A percentile compares a stretch with the other conserved stretches of the same genome.
Evolutionary conservation across 2,113 vertebrate species (phyloP).

Genomic region (Oncorhynchus kisutch): DNA sequence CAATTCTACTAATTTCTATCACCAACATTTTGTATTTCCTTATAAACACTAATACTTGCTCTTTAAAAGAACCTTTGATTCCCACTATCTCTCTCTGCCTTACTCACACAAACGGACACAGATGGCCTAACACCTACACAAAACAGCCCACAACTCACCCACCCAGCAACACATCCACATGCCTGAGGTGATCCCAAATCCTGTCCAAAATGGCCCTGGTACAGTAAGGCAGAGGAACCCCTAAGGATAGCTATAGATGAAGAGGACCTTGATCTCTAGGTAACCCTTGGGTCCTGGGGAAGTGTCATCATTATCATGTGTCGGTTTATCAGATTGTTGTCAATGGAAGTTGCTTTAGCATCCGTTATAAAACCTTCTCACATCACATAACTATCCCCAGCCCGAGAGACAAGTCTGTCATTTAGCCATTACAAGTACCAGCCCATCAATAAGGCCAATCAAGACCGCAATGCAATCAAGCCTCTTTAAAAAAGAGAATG

Average conservation of each 20-base stretch:
- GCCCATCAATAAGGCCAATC: constrained; percentile 52
- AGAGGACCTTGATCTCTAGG: constrained; percentile 22
- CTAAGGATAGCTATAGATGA: background rate
- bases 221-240: background rate
- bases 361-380: constrained; percentile 28
- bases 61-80: background rate
- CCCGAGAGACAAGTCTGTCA: constrained; percentile 21
- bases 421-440: constrained; percentile 44
- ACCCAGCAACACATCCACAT: background rate
- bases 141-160: background rate
- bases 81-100: background rate
- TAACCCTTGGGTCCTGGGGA: constrained; percentile 21
- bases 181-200: background rate
- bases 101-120: background rate
- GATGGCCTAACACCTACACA: background rate
- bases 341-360: constrained; percentile 11
- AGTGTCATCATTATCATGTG: constrained; percentile 42
- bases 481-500: constrained; percentile 42
- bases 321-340: constrained; percentile 30
- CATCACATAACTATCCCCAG: background rate
- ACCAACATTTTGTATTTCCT: background rate
- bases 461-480: constrained; percentile 38
- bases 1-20: no score
- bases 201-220: background rate
- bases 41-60: background rate